Percentiles rank a stretch among this genome's conserved stretches.
phyloP scores from a whole-genome alignment of 2,113 vertebrate genomes.

The Tragelaphus buxtoni region DNA sequence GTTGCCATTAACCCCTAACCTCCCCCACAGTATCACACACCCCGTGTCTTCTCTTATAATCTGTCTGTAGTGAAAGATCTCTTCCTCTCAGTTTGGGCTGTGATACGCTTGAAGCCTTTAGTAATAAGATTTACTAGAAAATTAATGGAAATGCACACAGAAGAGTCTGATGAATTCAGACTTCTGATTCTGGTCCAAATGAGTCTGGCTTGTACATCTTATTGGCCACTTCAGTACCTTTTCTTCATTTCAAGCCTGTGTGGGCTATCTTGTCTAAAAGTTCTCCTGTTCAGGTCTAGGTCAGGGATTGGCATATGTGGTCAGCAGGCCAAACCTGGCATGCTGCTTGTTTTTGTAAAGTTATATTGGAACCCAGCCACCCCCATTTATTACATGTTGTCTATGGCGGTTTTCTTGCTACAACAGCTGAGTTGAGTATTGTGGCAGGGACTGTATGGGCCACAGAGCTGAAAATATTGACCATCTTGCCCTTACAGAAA shows the following conservation, averaged over 20 bases:
- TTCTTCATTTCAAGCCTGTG: neutral
- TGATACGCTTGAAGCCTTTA: neutral
- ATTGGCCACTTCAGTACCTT: neutral
- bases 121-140: slow-evolving; percentile 1
- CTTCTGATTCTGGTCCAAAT: neutral
- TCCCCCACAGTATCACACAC: neutral
- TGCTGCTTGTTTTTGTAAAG: slow-evolving; percentile 27
- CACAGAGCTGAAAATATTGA: slow-evolving; percentile 16
- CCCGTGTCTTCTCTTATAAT: neutral
- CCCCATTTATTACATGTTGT: slow-evolving; percentile 26
- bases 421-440: neutral
- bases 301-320: neutral
- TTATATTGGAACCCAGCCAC: slow-evolving; percentile 30
- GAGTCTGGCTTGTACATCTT: neutral
- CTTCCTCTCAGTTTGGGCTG: neutral
- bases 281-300: neutral
- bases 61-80: neutral
- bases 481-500: neutral
- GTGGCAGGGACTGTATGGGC: neutral
- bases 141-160: neutral
- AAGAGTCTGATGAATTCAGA: neutral
- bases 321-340: slow-evolving; percentile 6
- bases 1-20: too few species aligned
- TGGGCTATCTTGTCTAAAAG: neutral
- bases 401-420: neutral